phyloP scores from a whole-genome alignment of 2,113 vertebrate genomes.

The Syrmaticus mikado region DNA sequence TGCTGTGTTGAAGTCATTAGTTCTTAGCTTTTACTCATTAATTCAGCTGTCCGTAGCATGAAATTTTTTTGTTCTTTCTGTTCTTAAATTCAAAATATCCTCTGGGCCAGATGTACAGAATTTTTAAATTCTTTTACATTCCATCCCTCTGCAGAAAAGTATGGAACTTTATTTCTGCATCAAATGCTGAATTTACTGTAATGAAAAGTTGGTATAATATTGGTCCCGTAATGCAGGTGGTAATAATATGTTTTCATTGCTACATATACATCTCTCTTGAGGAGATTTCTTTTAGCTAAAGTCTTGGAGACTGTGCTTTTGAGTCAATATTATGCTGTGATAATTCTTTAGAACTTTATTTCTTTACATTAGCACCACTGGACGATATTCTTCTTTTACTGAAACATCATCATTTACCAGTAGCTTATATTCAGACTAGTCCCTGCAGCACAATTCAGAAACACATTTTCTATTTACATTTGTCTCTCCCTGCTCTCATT shows the following conservation, averaged over 20 bases:
- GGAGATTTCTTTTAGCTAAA: constrained; percentile 53
- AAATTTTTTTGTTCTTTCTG: neutral
- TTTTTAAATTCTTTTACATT: neutral
- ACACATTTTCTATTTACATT: constrained; percentile 54
- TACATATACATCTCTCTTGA: constrained; percentile 37
- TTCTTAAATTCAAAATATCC: neutral
- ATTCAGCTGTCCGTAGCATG: neutral
- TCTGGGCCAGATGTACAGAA: neutral
- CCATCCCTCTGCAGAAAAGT: neutral
- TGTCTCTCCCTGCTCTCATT: constrained; percentile 45
- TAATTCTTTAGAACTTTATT: constrained; percentile 50
- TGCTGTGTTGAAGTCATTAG: neutral
- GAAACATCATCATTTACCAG: constrained; percentile 54
- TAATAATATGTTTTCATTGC: constrained; percentile 31
- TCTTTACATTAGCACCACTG: constrained; percentile 34
- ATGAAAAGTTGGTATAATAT: constrained; percentile 46
- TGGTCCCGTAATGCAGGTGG: neutral
- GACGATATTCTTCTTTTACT: constrained; percentile 49
- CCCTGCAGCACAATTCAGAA: constrained; percentile 45
- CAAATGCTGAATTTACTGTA: constrained; percentile 20
- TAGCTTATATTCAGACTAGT: constrained; percentile 52
- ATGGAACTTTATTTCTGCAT: neutral
- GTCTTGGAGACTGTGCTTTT: constrained; percentile 23
- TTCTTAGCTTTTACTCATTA: neutral
- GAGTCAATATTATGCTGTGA: constrained; percentile 39